Conservation (phyloP, 2,888 invertebrate species). For the Globia sparganii region DNA sequence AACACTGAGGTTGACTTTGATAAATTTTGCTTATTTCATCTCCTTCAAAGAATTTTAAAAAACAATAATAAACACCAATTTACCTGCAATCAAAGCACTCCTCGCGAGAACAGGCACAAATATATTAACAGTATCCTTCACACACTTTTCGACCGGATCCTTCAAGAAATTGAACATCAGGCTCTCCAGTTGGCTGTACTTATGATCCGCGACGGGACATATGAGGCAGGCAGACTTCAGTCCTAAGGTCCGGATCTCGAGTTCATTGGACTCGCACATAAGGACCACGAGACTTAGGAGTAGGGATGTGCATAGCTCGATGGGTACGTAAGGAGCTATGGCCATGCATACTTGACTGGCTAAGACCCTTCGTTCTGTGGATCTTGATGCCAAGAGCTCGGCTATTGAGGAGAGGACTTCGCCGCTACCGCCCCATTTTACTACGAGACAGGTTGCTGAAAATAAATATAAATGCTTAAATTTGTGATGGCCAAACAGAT, state of each 20-base stretch:
- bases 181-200: slow-evolving; percentile 85
- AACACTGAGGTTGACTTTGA: neutral
- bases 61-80: slow-evolving; percentile 27
- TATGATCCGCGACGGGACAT: slow-evolving; percentile 85
- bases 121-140: slow-evolving; percentile 82
- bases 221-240: slow-evolving; percentile 84
- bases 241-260: slow-evolving; percentile 82
- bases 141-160: slow-evolving; percentile 83
- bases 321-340: slow-evolving; percentile 85
- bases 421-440: slow-evolving; percentile 88
- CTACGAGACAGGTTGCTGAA: slow-evolving; percentile 86
- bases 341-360: slow-evolving; percentile 87
- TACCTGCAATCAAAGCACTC: slow-evolving; percentile 84
- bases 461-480: neutral
- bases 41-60: neutral
- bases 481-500: neutral
- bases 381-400: slow-evolving; percentile 82
- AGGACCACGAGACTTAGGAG: slow-evolving; percentile 85
- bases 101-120: slow-evolving; percentile 86
- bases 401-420: slow-evolving; percentile 86
- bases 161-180: slow-evolving; percentile 85
- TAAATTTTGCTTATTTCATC: neutral
- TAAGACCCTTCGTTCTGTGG: slow-evolving; percentile 80
- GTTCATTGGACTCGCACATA: slow-evolving; percentile 88
- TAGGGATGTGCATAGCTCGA: slow-evolving; percentile 87